Percentiles rank a stretch among this genome's conserved stretches.
Evolutionary conservation across 2,888 invertebrate species (phyloP).

Genomic region (Apoda limacodes): DNA sequence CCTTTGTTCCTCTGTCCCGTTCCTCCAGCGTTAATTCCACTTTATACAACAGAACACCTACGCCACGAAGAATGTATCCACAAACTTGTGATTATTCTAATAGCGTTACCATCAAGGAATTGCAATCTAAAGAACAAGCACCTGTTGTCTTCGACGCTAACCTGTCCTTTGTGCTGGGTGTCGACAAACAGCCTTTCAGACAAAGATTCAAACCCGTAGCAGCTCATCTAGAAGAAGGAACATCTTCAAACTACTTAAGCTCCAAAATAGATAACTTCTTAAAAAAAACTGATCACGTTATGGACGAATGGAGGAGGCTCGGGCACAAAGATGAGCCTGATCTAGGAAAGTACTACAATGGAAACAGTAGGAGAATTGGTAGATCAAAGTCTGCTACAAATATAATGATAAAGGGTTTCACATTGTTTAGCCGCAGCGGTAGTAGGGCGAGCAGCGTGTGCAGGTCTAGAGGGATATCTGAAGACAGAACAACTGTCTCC

Average conservation of each 20-base stretch:
- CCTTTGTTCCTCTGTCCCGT: conserved; percentile 50
- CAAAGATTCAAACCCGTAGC: conserved; percentile 79
- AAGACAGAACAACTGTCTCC: conserved; percentile 74
- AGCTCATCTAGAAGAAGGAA: conserved; percentile 80
- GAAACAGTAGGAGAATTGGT: conserved; percentile 55
- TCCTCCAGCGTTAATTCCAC: conserved; percentile 54
- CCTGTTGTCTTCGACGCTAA: conserved; percentile 87
- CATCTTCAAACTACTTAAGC: conserved; percentile 81
- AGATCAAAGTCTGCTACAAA: conserved; percentile 82
- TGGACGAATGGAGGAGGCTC: conserved; percentile 85
- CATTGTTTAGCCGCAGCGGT: conserved; percentile 69
- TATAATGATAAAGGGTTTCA: conserved; percentile 86
- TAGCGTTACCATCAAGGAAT: conserved; percentile 67
- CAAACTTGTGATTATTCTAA: conserved; percentile 65
- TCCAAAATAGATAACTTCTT: conserved; percentile 84
- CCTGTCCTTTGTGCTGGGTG: conserved; percentile 81
- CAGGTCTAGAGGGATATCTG: conserved; percentile 66
- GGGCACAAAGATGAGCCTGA: conserved; percentile 72
- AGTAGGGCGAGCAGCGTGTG: conserved; percentile 70
- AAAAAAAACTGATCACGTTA: conserved; percentile 86
- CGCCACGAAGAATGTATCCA: conserved; percentile 77
- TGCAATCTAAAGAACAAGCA: conserved; percentile 76
- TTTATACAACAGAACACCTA: conserved; percentile 52
- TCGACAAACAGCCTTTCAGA: conserved; percentile 76
- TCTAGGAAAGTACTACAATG: conserved; percentile 38